phyloP scores from a whole-genome alignment of 2,888 invertebrate species.

The Pecten maximus region DNA sequence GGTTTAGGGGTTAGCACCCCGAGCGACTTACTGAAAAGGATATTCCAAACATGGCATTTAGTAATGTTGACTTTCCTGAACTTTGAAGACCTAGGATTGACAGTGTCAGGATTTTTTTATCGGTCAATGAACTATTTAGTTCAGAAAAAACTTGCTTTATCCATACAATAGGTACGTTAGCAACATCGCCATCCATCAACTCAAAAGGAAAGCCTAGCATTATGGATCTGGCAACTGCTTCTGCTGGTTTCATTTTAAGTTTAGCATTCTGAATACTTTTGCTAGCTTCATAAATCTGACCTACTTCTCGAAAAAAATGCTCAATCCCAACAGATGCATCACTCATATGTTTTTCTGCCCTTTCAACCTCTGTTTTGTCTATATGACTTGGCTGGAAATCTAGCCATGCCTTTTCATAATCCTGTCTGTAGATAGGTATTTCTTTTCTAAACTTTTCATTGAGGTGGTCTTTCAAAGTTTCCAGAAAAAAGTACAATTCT shows the following conservation, averaged over 20 bases:
- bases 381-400: background rate
- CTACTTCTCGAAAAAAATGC: slow-evolving; percentile 43
- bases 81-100: slow-evolving; percentile 57
- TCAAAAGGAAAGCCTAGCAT: slow-evolving; percentile 52
- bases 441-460: slow-evolving; percentile 17
- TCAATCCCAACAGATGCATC: slow-evolving; percentile 40
- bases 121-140: background rate
- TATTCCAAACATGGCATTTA: slow-evolving; percentile 52
- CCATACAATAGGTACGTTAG: slow-evolving; percentile 50
- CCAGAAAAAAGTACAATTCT: background rate
- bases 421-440: background rate
- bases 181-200: slow-evolving; percentile 56
- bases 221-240: background rate
- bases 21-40: slow-evolving; percentile 54
- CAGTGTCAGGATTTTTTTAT: slow-evolving; percentile 37
- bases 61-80: slow-evolving; percentile 54
- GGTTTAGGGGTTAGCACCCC: no score
- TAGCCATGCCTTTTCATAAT: background rate
- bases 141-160: slow-evolving; percentile 43
- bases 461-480: background rate
- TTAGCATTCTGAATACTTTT: background rate
- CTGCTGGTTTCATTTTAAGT: background rate
- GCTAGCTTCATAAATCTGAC: slow-evolving; percentile 43
- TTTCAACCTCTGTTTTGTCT: background rate
- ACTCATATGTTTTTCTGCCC: background rate